Base-by-base conservation (phyloP, 2,797 vertebrate genomes). In the Propithecus deckenii region DNA sequence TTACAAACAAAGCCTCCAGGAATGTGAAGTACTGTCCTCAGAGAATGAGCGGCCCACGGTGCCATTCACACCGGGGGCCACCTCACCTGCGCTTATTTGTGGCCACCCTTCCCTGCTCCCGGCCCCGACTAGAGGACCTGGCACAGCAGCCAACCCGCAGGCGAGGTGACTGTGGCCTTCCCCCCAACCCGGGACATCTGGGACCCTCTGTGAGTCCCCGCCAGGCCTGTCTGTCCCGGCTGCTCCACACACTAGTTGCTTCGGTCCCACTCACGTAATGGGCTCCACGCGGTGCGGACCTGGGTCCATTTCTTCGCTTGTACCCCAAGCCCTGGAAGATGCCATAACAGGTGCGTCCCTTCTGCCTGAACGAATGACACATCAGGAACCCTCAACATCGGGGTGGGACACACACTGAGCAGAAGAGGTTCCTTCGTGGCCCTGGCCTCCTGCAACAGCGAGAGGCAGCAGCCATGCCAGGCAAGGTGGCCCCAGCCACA, bases 61-160 rank as follows among this genome's bases (percentile, higher is more conserved):
- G 46, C 52, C 6, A 5, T 15, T 18, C 46, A 12, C 13, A 30
- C 1, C 3, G 23, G 28, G 6, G 1, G 35, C 4, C 14, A 20
- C 52, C 9, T 61, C 11, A 0, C 30, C 9, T 5, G 4, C 50
- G 4, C 72, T 5, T 2, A 18, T 15, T 10, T 13, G 5, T 13
- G 41, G 22, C 17, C 3, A 22, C 7, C 1, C 12, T 2, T 9
- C 23, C 43, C 9, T 8, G 10, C 0, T 18, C 25, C n/a, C 6
- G 20, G 14, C 15, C 52, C 52, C 6, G 18, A 20, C 52, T 17
- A 25, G 20, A n/a, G 7, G 10, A 18, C 59, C 50, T 23, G 50
- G 30, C 25, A 18, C 30, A n/a, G 2, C 2, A 1, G 30, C 3
- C 1, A n/a, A 10, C 7, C 5, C 10, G 18, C 20, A 13, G 1